A percentile compares a stretch with the other conserved stretches of the same genome.
Conservation (phyloP, 2,113 vertebrate genomes). For the Pandion haliaetus region DNA sequence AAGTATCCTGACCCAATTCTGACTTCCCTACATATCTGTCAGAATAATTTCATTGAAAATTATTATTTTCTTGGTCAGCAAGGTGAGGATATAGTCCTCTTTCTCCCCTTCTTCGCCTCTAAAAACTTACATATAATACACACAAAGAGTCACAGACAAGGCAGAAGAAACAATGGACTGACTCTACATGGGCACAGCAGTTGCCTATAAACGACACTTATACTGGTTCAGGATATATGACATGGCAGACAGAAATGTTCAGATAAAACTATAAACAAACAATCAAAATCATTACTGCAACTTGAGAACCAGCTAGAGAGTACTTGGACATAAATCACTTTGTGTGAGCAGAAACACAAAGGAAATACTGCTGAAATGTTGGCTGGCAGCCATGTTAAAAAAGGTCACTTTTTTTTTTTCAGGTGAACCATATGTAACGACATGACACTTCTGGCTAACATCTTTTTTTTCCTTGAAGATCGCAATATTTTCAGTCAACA, state of each 20-base stretch:
- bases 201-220: neutral
- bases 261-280: constrained; percentile 24
- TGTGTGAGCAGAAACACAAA: neutral
- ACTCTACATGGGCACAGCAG: neutral
- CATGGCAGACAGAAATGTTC: neutral
- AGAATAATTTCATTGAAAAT: neutral
- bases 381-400: constrained; percentile 20
- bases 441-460: neutral
- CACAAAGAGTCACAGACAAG: neutral
- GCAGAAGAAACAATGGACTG: neutral
- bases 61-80: neutral
- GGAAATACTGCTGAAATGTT: constrained; percentile 41
- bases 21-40: neutral
- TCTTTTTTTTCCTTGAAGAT: neutral
- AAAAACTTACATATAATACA: neutral
- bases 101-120: neutral
- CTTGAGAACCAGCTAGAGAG: constrained; percentile 13
- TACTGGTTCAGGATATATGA: neutral
- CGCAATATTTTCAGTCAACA: neutral
- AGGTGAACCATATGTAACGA: neutral
- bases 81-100: neutral
- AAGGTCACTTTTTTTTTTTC: neutral
- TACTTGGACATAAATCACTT: constrained; percentile 18
- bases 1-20: neutral
- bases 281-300: constrained; percentile 2